phyloP scores from a whole-genome alignment of 1,140 invertebrate genomes.

The Tetraneura akinire region DNA sequence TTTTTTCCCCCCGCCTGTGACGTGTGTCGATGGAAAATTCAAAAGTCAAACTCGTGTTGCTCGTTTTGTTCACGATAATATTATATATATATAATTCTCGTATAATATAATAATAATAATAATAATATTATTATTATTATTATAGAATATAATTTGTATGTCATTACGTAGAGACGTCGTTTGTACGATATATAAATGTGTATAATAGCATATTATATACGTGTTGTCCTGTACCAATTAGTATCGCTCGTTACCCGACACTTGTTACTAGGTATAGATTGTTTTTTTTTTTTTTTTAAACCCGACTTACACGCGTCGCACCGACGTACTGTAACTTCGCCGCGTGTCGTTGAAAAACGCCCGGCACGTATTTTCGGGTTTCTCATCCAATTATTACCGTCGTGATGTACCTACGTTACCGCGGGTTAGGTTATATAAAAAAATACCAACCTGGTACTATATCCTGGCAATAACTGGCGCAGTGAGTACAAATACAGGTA shows the following conservation, averaged over 20 bases:
- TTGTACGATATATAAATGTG: neutral
- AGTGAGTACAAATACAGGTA: too few relatives aligned
- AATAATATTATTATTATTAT: too few relatives aligned
- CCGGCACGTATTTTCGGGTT: constrained; percentile 17
- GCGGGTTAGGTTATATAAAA: too few relatives aligned
- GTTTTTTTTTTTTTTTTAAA: neutral
- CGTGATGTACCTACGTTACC: neutral
- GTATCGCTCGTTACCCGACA: constrained; percentile 48
- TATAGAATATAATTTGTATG: too few relatives aligned
- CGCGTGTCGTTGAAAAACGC: neutral
- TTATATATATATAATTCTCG: too few relatives aligned
- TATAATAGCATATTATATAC: neutral
- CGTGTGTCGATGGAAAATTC: neutral
- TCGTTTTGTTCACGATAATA: constrained; percentile 6
- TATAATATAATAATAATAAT: too few relatives aligned
- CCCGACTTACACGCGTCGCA: neutral
- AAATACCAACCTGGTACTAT: too few relatives aligned
- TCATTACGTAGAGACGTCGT: too few relatives aligned
- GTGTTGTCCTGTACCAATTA: constrained; percentile 40
- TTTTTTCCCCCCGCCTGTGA: too few relatives aligned
- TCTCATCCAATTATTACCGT: constrained; percentile 26
- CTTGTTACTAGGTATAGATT: constrained; percentile 42
- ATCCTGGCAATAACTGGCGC: too few relatives aligned
- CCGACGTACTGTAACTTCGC: neutral
- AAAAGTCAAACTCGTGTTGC: constrained; percentile 2